Evolutionary conservation across 2,888 invertebrate genomes (phyloP), one percentile per base, ranked within the genome.

Genomic region (Zaprionus bogoriensis): DNA sequence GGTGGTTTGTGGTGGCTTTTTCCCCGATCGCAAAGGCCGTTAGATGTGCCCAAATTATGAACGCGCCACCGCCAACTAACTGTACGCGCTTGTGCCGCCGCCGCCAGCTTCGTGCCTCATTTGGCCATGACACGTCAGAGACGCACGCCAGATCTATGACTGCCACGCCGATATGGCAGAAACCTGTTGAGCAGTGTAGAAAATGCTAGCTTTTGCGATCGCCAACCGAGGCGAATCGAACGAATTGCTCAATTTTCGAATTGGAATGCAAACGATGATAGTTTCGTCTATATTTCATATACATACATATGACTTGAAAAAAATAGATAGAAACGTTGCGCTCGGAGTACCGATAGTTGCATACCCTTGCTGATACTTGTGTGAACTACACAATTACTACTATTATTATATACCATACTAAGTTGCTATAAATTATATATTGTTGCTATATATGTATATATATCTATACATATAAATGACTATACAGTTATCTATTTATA

Each of bases 1-100:
- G n/a, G n/a, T 41, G n/a, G 19, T 28, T 59, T 69, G 70, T 36
- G 55, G 68, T 32, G 42, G 38, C n/a, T 55, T n/a, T n/a, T n/a
- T n/a, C n/a, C n/a, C n/a, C n/a, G 30, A 27, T 19, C 50, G 45
- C 42, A 38, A 28, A 19, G 51, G 58, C 75, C 70, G 75, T 74
- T 74, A 71, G 45, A 25, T 55, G 32, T 25, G 38, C 65, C 71
- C 41, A 64, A 70, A 55, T 70, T 50, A 39, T 55, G 41, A 10
- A 23, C 20, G 28, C 28, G 27, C n/a, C n/a, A n/a, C n/a, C 32
- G 28, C 5, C 36, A 42, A 14, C 44, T 57, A 70, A 74, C 70
- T 45, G 70, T 69, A 42, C n/a, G 19, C 51, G 53, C 39, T 36
- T 46, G 27, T 41, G 46, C 36, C 69, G 28, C 20, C 20, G 44